phyloP scores from a whole-genome alignment of 2,113 vertebrate species.

The Ptilorrhoa leucosticta region DNA sequence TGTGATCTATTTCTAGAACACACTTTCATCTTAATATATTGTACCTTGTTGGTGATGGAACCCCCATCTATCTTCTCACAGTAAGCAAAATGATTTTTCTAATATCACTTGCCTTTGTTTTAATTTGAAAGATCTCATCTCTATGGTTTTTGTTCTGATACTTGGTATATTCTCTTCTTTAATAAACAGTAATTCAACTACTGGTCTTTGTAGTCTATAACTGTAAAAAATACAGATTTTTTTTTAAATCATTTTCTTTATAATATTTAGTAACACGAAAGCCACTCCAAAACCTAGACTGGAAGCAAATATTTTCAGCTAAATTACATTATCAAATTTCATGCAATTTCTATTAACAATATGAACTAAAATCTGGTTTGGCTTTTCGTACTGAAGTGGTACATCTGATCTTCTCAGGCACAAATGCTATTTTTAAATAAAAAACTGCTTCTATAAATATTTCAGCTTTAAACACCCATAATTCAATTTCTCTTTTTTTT shows the following conservation, averaged over 20 bases:
- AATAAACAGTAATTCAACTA: neutral
- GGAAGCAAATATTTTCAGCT: neutral
- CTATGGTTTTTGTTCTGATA: neutral
- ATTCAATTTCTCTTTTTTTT: constrained; percentile 20
- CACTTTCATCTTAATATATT: neutral
- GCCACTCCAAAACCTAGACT: neutral
- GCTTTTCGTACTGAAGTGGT: constrained; percentile 51
- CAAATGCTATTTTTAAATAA: constrained; percentile 62
- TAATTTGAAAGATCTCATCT: neutral
- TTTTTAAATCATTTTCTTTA: neutral
- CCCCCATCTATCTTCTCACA: neutral
- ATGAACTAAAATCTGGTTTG: constrained; percentile 50
- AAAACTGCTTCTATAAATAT: constrained; percentile 69
- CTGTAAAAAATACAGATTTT: neutral
- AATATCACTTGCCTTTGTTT: neutral
- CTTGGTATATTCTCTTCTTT: neutral
- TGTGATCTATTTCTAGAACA: neutral
- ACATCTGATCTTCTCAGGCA: constrained; percentile 58
- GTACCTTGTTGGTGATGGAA: neutral
- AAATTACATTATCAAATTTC: constrained; percentile 6
- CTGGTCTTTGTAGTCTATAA: neutral
- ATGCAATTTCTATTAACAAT: constrained; percentile 34
- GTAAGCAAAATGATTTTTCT: neutral
- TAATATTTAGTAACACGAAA: neutral
- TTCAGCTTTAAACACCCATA: constrained; percentile 59